These are phyloP conservation scores for Riparia riparia DNA, from an alignment of 2,113 vertebrate species.

Conservation along the genomic window DNA sequence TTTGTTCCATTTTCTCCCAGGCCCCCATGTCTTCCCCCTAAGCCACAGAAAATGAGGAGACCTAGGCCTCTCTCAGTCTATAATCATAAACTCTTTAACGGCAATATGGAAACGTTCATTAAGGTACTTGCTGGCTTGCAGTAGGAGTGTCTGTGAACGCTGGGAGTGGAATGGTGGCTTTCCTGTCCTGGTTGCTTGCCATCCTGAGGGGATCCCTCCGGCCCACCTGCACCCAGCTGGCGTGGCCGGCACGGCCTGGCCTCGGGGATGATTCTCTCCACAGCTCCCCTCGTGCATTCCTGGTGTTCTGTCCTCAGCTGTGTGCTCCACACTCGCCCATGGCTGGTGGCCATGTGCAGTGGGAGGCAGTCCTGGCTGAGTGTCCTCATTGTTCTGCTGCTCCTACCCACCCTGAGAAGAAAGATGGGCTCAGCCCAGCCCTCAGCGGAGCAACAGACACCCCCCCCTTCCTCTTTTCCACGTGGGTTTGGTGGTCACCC, in stretches of 20 bases:
- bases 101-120: constrained; percentile 99
- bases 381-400: not conserved
- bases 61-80: constrained; percentile 96
- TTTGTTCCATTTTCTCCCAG: constrained; percentile 87
- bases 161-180: constrained; percentile 80
- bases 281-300: not conserved
- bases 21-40: constrained; percentile 98
- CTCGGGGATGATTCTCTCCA: not conserved
- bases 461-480: not conserved
- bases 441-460: not conserved
- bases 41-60: constrained; percentile 99
- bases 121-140: constrained; percentile 89
- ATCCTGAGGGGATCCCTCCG: not conserved
- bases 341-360: not conserved
- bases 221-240: not conserved
- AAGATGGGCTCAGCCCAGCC: not conserved
- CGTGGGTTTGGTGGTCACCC: not conserved
- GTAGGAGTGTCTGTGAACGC: constrained; percentile 76
- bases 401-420: not conserved
- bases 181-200: constrained; percentile 36
- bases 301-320: not conserved
- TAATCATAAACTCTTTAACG: constrained; percentile 99
- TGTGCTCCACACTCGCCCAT: accelerated
- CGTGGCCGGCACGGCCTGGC: not conserved
- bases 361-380: not conserved